These are phyloP conservation scores for Bujurquina vittata DNA, from an alignment of 2,113 vertebrate species.

Conservation along the genomic window DNA sequence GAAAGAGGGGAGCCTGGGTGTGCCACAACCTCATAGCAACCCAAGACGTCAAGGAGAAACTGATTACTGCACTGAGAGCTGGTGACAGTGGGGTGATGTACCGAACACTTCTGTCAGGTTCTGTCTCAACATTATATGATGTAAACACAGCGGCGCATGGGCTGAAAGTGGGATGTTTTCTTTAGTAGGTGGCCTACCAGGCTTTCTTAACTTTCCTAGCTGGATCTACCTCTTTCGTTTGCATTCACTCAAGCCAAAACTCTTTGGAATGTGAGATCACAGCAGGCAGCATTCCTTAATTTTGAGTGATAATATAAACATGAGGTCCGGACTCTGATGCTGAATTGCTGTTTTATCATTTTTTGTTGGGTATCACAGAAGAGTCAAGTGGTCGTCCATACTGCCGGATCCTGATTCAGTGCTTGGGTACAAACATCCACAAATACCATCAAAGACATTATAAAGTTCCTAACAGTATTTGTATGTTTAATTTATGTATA, in stretches of 20 bases:
- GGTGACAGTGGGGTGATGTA: slow-evolving; percentile 7
- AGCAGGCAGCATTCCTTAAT: not conserved
- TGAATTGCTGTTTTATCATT: not conserved
- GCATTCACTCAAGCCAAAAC: not conserved
- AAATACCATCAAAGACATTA: not conserved
- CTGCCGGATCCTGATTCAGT: not conserved
- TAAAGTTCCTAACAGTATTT: not conserved
- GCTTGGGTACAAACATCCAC: too few species aligned
- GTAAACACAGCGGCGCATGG: not conserved
- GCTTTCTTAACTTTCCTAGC: not conserved
- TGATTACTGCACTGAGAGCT: slow-evolving; percentile 48
- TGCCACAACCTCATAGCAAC: slow-evolving; percentile 28
- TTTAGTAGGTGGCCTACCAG: not conserved
- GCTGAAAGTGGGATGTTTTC: not conserved
- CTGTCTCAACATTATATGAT: not conserved
- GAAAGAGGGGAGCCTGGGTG: slow-evolving; percentile 24
- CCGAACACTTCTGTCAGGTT: slow-evolving; percentile 8
- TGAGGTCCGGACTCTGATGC: not conserved
- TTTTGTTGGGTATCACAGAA: not conserved
- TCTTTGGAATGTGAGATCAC: not conserved
- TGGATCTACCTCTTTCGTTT: not conserved
- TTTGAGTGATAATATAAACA: not conserved
- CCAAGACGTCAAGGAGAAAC: slow-evolving; percentile 51
- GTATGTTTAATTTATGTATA: not conserved
- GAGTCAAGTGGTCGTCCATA: not conserved